A percentile compares a stretch with the other conserved stretches of the same genome.
Conservation (phyloP, 2,113 vertebrate species). For the Melanerpes formicivorus region DNA sequence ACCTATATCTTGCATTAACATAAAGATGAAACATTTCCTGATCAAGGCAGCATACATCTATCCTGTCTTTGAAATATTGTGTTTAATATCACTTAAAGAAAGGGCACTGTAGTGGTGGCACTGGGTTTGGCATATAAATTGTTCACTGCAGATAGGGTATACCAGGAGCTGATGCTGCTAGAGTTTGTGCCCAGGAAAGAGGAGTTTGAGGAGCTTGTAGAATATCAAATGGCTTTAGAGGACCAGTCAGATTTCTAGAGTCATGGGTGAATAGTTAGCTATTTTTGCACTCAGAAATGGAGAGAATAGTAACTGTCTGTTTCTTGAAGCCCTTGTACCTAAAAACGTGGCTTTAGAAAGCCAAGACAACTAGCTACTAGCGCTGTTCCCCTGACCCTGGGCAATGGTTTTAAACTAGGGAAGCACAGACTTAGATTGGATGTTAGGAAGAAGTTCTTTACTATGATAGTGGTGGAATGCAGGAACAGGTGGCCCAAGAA, state of each 20-base stretch:
- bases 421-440: too few species aligned
- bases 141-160: neutral
- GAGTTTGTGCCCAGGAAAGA: neutral
- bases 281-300: too few species aligned
- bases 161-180: neutral
- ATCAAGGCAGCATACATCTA: neutral
- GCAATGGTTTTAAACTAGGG: too few species aligned
- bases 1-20: neutral
- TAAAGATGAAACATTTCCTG: neutral
- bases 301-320: too few species aligned
- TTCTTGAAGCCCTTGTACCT: too few species aligned
- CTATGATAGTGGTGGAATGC: too few species aligned
- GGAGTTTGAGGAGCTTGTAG: neutral
- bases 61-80: rapidly evolving
- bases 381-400: too few species aligned
- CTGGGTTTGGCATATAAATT: neutral
- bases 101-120: neutral
- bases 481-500: too few species aligned
- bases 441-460: too few species aligned
- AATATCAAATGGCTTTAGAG: neutral
- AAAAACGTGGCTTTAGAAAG: too few species aligned
- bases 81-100: neutral
- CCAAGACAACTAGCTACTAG: too few species aligned
- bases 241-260: neutral
- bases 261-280: neutral